phyloP scores from a whole-genome alignment of 2,888 invertebrate species.

The Ophion obscuratus region DNA sequence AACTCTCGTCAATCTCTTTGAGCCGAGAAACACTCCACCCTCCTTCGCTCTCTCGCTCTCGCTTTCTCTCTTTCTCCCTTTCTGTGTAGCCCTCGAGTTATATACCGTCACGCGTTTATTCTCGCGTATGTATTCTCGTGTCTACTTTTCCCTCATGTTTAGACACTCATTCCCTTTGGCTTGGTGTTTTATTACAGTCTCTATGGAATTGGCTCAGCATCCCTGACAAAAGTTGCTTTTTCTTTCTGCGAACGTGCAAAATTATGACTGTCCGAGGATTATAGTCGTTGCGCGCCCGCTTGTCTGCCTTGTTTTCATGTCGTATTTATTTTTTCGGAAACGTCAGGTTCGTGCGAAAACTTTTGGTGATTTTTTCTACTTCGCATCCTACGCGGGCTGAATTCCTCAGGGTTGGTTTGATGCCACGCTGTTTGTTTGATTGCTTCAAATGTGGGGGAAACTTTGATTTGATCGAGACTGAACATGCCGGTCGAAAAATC shows the following conservation, averaged over 20 bases:
- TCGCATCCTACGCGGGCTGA: too few species aligned
- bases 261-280: conserved; percentile 50
- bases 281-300: conserved; percentile 43
- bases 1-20: conserved; percentile 58
- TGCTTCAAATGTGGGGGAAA: too few species aligned
- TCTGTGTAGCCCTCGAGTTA: not conserved
- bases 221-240: conserved; percentile 36
- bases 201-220: conserved; percentile 35
- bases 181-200: conserved; percentile 18
- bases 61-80: not conserved
- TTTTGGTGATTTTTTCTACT: too few species aligned
- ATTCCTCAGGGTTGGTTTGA: too few species aligned
- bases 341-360: too few species aligned
- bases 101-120: conserved; percentile 11
- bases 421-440: too few species aligned
- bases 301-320: conserved; percentile 15
- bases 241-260: conserved; percentile 43
- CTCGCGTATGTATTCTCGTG: conserved; percentile 8
- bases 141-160: conserved; percentile 14
- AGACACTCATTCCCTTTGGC: conserved; percentile 24
- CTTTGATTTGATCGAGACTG: too few species aligned
- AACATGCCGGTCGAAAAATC: too few species aligned
- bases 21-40: conserved; percentile 33
- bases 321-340: not conserved
- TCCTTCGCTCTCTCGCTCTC: not conserved